phyloP scores from a whole-genome alignment of 2,113 vertebrate species.

The Xenotilapia longispinis region DNA sequence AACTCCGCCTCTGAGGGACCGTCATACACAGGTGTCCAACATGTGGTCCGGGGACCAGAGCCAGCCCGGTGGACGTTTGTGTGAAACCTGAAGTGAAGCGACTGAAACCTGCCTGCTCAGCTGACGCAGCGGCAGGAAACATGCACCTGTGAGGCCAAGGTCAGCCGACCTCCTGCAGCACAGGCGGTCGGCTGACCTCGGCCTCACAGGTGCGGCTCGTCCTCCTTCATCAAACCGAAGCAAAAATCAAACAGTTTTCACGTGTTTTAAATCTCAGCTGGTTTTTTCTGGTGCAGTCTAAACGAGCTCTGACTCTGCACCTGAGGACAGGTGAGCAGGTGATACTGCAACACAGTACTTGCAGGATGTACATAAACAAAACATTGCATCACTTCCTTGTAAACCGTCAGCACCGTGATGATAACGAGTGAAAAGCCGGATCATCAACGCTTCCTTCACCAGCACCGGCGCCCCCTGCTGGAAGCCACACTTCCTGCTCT shows the following conservation, averaged over 20 bases:
- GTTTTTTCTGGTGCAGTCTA: not conserved
- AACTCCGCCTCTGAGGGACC: not conserved
- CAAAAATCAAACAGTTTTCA: not conserved
- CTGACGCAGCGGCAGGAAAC: not conserved
- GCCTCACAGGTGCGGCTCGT: not conserved
- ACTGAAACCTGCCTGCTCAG: not conserved
- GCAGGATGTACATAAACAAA: not conserved
- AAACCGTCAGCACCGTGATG: not conserved
- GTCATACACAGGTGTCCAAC: not conserved
- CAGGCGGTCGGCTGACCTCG: not conserved
- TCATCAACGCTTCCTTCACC: not conserved
- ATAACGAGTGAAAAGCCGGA: not conserved
- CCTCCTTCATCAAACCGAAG: not conserved
- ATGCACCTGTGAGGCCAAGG: not conserved
- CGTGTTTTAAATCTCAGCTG: not conserved
- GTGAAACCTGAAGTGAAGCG: not conserved
- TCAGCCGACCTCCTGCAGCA: not conserved
- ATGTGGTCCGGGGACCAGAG: not conserved
- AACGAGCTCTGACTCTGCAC: not conserved
- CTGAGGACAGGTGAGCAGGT: not conserved
- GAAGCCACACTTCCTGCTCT: not conserved
- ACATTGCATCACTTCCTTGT: not conserved
- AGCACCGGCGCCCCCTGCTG: not conserved
- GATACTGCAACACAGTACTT: not conserved
- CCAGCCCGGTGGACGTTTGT: not conserved